phyloP scores from a whole-genome alignment of 2,888 invertebrate genomes.

The Apotomis capreana region DNA sequence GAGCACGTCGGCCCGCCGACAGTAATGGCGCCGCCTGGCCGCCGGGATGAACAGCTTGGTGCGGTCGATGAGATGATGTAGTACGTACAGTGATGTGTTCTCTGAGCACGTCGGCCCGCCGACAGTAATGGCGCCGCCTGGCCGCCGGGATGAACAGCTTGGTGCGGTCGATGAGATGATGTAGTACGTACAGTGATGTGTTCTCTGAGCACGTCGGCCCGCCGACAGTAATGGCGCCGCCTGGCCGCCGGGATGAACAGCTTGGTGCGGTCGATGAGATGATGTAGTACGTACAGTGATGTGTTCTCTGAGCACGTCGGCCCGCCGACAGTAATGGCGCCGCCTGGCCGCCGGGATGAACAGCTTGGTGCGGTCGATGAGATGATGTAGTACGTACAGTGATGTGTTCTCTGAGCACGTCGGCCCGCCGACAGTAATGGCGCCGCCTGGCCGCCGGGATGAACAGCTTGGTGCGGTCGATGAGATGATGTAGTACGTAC shows the following conservation, averaged over 20 bases:
- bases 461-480: conserved; percentile 69
- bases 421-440: conserved; percentile 59
- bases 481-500: no score
- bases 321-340: conserved; percentile 57
- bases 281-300: conserved; percentile 68
- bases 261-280: no score
- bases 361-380: conserved; percentile 64
- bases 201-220: conserved; percentile 61
- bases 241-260: conserved; percentile 67
- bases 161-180: no score
- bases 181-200: conserved; percentile 67
- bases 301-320: conserved; percentile 61
- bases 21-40: conserved; percentile 56
- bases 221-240: conserved; percentile 55
- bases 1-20: conserved; percentile 58
- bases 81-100: conserved; percentile 66
- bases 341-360: conserved; percentile 65
- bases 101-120: conserved; percentile 59
- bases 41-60: conserved; percentile 70
- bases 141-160: conserved; percentile 68
- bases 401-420: conserved; percentile 65
- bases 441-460: conserved; percentile 58
- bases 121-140: conserved; percentile 56
- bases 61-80: no score
- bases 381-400: conserved; percentile 64